phyloP scores from a whole-genome alignment of 2,888 invertebrate species.

The Theristus sp. region DNA sequence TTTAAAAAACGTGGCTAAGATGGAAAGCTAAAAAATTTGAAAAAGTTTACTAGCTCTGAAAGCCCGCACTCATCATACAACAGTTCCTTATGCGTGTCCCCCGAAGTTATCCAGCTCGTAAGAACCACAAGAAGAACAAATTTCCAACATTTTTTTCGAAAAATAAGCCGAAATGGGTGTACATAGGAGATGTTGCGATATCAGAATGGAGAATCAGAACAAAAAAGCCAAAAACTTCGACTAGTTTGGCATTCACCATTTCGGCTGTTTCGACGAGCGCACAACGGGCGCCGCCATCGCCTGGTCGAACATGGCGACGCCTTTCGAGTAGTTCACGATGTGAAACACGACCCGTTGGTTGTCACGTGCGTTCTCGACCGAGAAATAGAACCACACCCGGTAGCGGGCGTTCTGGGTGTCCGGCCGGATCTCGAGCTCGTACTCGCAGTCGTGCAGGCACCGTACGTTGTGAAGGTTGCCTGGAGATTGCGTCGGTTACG shows the following conservation, averaged over 20 bases:
- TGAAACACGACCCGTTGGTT: slow-evolving; percentile 93
- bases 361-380: slow-evolving; percentile 77
- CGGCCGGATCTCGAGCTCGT: slow-evolving; percentile 82
- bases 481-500: no score
- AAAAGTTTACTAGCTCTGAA: no score
- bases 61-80: no score
- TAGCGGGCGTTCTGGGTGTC: slow-evolving; percentile 84
- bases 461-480: slow-evolving; percentile 83
- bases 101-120: no score
- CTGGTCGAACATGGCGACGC: slow-evolving; percentile 62
- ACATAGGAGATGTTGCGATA: not conserved
- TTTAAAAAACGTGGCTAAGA: not conserved
- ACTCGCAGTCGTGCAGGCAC: slow-evolving; percentile 63
- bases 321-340: slow-evolving; percentile 85
- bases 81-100: no score
- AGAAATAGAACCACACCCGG: slow-evolving; percentile 93
- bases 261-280: slow-evolving; percentile 66
- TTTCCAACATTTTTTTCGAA: no score
- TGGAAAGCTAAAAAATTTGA: no score
- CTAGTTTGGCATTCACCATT: slow-evolving; percentile 71
- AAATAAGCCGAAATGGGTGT: not conserved
- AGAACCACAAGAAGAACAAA: no score
- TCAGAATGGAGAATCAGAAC: not conserved
- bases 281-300: slow-evolving; percentile 75
- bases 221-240: not conserved